These are phyloP conservation scores for Lysandra coridon DNA, from an alignment of 2,888 invertebrate genomes.

Conservation along the genomic window DNA sequence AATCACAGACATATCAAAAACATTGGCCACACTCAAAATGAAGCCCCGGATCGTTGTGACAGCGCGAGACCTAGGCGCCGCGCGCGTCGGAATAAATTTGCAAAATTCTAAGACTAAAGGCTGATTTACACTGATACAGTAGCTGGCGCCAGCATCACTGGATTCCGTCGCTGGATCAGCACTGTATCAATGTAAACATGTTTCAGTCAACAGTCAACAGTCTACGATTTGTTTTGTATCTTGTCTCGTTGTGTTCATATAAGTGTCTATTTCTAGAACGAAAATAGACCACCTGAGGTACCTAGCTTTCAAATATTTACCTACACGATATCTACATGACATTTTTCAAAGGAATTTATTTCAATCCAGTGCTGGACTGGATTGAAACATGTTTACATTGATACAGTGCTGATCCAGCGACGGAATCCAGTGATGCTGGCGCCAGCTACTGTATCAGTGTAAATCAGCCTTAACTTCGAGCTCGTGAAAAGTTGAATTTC, in stretches of 20 bases:
- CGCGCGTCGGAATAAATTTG: constrained; percentile 28
- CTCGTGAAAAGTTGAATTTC: constrained; percentile 22
- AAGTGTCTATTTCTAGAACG: neutral
- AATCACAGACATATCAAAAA: neutral
- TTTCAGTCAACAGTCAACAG: too few species aligned
- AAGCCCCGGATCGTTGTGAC: constrained; percentile 1
- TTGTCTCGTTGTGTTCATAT: neutral
- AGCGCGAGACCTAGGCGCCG: constrained; percentile 11
- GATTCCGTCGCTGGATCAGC: too few species aligned
- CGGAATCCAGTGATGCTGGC: too few species aligned
- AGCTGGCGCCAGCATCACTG: too few species aligned
- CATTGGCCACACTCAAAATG: neutral
- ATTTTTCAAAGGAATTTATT: neutral
- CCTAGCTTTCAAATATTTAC: neutral
- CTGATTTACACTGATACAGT: too few species aligned
- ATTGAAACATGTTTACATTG: too few species aligned
- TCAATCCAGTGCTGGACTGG: too few species aligned
- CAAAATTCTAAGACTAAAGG: constrained; percentile 17
- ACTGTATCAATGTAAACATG: too few species aligned
- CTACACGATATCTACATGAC: neutral
- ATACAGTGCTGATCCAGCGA: too few species aligned
- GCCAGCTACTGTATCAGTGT: too few species aligned
- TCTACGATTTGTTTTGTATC: neutral
- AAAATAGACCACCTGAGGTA: constrained; percentile 18
- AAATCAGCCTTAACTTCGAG: neutral